These are phyloP conservation scores for Gymnocypris eckloni DNA, from an alignment of 2,797 vertebrate genomes.

Conservation along the genomic window DNA sequence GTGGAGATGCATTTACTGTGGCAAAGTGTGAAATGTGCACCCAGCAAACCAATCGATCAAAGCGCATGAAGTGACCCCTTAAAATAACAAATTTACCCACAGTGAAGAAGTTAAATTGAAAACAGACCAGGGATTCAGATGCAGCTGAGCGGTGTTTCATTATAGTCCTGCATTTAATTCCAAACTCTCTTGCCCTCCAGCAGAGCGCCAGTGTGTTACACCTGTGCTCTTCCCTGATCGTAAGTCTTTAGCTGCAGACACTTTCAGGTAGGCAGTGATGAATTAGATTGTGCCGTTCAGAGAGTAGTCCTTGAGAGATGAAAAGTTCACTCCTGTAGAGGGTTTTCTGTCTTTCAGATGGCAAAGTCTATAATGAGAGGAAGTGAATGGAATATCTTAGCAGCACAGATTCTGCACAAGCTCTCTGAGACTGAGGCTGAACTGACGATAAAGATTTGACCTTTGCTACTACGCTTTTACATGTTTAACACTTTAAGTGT, in stretches of 20 bases:
- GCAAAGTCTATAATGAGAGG: slow-evolving; percentile 24
- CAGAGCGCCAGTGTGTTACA: slow-evolving; percentile 8
- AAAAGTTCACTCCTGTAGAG: slow-evolving; percentile 41
- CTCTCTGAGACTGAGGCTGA: neutral
- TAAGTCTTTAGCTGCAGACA: slow-evolving; percentile 14
- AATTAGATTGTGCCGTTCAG: slow-evolving; percentile 33
- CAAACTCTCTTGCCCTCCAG: neutral
- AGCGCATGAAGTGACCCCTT: neutral
- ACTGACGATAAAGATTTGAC: neutral
- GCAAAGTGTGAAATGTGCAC: neutral
- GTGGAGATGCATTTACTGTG: neutral
- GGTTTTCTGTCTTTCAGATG: slow-evolving; percentile 5
- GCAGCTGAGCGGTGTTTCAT: neutral
- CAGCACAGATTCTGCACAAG: neutral
- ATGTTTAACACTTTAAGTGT: slow-evolving; percentile 20
- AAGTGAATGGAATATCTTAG: slow-evolving; percentile 34
- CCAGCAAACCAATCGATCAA: neutral
- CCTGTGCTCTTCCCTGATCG: slow-evolving; percentile 17
- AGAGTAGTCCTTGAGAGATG: slow-evolving; percentile 53
- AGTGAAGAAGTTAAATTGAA: slow-evolving; percentile 28
- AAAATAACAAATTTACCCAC: slow-evolving; percentile 1
- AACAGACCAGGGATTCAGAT: neutral
- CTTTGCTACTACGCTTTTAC: slow-evolving; percentile 2
- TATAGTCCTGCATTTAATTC: neutral
- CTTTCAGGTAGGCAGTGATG: slow-evolving; percentile 39